Evolutionary conservation across 2,888 invertebrate species (phyloP), one percentile per base, ranked within the genome.

Genomic region (Agonopterix alstromeriana): DNA sequence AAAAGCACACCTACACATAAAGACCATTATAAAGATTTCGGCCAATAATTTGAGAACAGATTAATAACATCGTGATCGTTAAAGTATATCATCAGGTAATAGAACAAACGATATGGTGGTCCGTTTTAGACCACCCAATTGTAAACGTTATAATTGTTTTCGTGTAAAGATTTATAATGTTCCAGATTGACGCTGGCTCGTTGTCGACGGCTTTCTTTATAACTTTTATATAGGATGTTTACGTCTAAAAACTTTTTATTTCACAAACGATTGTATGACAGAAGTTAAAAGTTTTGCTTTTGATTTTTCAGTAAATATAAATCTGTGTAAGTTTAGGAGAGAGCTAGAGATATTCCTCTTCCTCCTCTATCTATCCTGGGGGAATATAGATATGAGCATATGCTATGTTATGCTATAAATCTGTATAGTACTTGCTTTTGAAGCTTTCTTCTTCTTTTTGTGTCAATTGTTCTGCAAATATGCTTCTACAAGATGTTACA

Each of bases 151-250:
- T 78, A 77, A 80, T 81, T 78, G 75, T 74, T 75, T 67, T 65
- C 58, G 60, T 67, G 69, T 70, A 67, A 71, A 73, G 72, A 77
- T 77, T 78, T 77, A 78, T 77, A 70, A 72, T 65, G 63, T 56
- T 57, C 47, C 45, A 60, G 64, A 65, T 65, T 60, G 61, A 67
- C 60, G 60, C 61, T 55, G 64, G 61, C 55, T 47, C 52, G 49
- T 54, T 59, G 49, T 54, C 48, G 53, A 53, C 49, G 51, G 51
- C 56, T 57, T 57, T 53, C 45, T 54, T 50, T 42, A 11, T 42
- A 12, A 8, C 42, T 3, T 43, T 36, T 48, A 44, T 55, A 57
- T 10, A 43, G 51, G 11, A 36, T 52, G 52, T 49, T 51, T 36
- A 17, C 43, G 4, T 42, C 10, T 5, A 10, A 27, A 1, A 27